phyloP scores from a whole-genome alignment of 2,797 vertebrate genomes.

The Sebastolobus altivelis region DNA sequence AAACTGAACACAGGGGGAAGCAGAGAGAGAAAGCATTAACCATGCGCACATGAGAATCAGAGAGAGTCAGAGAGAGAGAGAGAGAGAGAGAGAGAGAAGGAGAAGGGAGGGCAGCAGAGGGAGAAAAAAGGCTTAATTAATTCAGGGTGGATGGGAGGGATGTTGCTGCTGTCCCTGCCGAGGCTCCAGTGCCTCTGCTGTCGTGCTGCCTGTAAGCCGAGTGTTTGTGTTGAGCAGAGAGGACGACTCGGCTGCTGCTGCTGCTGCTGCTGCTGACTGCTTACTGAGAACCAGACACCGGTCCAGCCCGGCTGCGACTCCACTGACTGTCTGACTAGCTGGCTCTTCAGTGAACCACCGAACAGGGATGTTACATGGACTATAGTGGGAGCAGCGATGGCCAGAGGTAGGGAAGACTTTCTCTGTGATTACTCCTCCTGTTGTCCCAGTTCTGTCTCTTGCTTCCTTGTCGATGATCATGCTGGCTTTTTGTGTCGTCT shows the following conservation, averaged over 20 bases:
- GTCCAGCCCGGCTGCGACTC: constrained; percentile 11
- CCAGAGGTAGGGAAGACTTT: constrained; percentile 71
- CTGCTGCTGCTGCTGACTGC: constrained; percentile 6
- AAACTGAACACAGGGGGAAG: constrained; percentile 48
- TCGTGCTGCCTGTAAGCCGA: constrained; percentile 51
- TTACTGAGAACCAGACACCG: constrained; percentile 40
- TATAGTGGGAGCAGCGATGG: constrained; percentile 17
- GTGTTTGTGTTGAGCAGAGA: constrained; percentile 45
- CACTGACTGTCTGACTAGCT: not conserved
- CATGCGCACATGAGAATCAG: constrained; percentile 5
- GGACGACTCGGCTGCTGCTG: constrained; percentile 48
- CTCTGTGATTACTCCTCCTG: constrained; percentile 21
- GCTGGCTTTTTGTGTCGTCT: not conserved
- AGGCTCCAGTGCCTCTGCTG: constrained; percentile 68
- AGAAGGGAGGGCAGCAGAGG: constrained; percentile 36
- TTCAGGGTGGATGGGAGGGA: constrained; percentile 83
- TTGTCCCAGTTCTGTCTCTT: constrained; percentile 13
- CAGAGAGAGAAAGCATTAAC: constrained; percentile 17
- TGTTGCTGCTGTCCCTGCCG: constrained; percentile 73
- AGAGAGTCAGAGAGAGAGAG: constrained; percentile 29
- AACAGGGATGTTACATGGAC: constrained; percentile 48
- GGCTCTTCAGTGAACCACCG: not conserved
- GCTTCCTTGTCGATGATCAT: constrained; percentile 14
- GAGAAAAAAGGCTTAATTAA: constrained; percentile 78
- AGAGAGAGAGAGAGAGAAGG: constrained; percentile 35